Evolutionary conservation across 2,113 vertebrate species (phyloP).

Genomic region (Apaloderma vittatum): DNA sequence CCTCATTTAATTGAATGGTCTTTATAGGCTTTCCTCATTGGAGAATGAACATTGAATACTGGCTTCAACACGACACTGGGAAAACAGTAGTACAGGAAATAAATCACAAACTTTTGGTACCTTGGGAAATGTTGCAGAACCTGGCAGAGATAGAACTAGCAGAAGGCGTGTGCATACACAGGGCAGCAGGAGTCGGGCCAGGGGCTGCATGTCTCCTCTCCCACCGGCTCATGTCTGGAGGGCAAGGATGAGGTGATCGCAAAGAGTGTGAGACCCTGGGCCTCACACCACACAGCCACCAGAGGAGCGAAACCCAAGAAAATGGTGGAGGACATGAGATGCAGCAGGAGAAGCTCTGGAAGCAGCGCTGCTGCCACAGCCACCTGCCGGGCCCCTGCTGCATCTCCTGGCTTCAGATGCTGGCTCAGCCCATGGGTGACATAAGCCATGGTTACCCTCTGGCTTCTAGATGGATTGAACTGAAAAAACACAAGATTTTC

Average conservation of each 20-base stretch:
- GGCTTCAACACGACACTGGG: background rate
- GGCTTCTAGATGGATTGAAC: background rate
- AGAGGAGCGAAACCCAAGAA: background rate
- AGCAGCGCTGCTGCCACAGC: rapidly evolving
- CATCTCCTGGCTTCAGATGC: background rate
- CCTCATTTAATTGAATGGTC: slow-evolving; percentile 31
- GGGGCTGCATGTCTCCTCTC: background rate
- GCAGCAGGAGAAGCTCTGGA: background rate
- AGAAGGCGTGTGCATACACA: rapidly evolving
- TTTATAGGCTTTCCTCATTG: slow-evolving; percentile 32
- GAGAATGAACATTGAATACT: slow-evolving; percentile 29
- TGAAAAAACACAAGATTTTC: background rate
- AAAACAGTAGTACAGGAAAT: background rate
- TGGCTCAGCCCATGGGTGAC: background rate
- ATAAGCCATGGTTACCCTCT: background rate
- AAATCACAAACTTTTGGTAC: background rate
- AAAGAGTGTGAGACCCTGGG: background rate
- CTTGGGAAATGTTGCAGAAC: rapidly evolving
- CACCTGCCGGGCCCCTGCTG: background rate
- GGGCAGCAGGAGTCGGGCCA: background rate
- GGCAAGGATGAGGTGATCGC: rapidly evolving
- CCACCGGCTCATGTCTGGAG: rapidly evolving
- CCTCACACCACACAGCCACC: rapidly evolving
- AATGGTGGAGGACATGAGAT: background rate
- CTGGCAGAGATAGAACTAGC: background rate